Evolutionary conservation across 1,140 invertebrate species (phyloP).

Genomic region (Solenopsis fugax): DNA sequence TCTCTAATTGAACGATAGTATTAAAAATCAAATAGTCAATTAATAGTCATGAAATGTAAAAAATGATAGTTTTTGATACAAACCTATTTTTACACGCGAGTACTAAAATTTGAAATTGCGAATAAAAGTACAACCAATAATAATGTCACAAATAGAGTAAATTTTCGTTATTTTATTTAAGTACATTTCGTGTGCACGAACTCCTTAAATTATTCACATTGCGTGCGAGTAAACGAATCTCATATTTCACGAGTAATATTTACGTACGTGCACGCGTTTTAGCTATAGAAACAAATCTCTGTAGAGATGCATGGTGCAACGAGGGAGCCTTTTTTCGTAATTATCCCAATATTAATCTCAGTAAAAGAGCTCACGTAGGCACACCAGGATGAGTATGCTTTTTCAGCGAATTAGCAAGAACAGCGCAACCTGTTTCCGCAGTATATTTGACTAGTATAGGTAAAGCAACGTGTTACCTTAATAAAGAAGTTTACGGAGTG

Average conservation of each 20-base stretch:
- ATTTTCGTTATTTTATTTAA: constrained; percentile 35
- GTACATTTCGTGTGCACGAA: not conserved
- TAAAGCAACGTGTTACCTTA: constrained; percentile 31
- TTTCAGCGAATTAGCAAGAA: constrained; percentile 36
- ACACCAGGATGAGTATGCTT: not conserved
- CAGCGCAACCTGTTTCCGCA: constrained; percentile 52
- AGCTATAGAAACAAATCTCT: constrained; percentile 46
- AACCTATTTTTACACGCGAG: not conserved
- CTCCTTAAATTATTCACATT: constrained; percentile 47
- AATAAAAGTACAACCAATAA: constrained; percentile 6
- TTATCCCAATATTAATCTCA: constrained; percentile 62
- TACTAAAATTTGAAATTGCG: constrained; percentile 14
- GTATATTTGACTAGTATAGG: constrained; percentile 18
- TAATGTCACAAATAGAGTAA: constrained; percentile 7
- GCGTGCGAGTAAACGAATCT: constrained; percentile 29
- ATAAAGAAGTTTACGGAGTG: constrained; percentile 55
- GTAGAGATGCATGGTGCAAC: not conserved
- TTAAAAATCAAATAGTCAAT: constrained; percentile 4
- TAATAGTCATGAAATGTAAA: not conserved
- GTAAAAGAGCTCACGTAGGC: constrained; percentile 34
- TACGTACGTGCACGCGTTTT: constrained; percentile 3
- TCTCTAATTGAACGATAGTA: not conserved
- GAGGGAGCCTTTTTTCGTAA: constrained; percentile 41
- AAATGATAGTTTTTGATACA: constrained; percentile 5
- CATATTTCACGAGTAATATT: constrained; percentile 45